Percentiles rank a stretch among this genome's conserved stretches.
Evolutionary conservation across 2,797 vertebrate genomes (phyloP).

Genomic region (Ispidina lecontei): DNA sequence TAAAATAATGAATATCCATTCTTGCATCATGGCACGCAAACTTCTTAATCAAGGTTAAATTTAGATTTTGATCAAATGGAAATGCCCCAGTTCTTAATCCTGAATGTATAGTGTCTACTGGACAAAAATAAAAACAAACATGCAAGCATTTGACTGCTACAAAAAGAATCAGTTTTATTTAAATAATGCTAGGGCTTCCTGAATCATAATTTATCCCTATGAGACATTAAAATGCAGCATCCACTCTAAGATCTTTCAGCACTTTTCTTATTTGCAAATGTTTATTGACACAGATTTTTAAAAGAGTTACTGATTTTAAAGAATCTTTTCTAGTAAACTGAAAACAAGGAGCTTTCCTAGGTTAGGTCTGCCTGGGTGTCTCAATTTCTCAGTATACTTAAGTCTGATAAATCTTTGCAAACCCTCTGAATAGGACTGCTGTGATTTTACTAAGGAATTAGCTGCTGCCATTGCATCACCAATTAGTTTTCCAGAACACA

Average conservation of each 20-base stretch:
- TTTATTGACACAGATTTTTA: slow-evolving; percentile 52
- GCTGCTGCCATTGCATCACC: slow-evolving; percentile 90
- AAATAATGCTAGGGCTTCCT: slow-evolving; percentile 11
- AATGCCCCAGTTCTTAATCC: background rate
- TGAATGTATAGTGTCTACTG: background rate
- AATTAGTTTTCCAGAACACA: slow-evolving; percentile 91
- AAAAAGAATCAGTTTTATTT: background rate
- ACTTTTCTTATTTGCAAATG: slow-evolving; percentile 47
- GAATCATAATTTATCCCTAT: background rate
- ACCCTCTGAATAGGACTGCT: slow-evolving; percentile 88
- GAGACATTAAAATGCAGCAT: slow-evolving; percentile 36
- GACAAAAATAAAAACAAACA: background rate
- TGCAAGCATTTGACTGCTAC: background rate
- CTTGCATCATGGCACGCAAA: background rate
- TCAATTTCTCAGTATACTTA: slow-evolving; percentile 79
- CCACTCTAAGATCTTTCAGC: background rate
- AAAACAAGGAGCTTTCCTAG: slow-evolving; percentile 72
- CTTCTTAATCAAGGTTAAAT: background rate
- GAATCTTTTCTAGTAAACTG: slow-evolving; percentile 58
- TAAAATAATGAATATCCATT: background rate
- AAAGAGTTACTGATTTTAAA: slow-evolving; percentile 64
- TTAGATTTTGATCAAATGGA: background rate
- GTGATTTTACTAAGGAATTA: slow-evolving; percentile 92
- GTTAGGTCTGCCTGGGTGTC: slow-evolving; percentile 51
- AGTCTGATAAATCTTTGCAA: slow-evolving; percentile 89